Evolutionary conservation across 2,888 invertebrate genomes (phyloP), one percentile per base, ranked within the genome.

Genomic region (Emmelina monodactyla): DNA sequence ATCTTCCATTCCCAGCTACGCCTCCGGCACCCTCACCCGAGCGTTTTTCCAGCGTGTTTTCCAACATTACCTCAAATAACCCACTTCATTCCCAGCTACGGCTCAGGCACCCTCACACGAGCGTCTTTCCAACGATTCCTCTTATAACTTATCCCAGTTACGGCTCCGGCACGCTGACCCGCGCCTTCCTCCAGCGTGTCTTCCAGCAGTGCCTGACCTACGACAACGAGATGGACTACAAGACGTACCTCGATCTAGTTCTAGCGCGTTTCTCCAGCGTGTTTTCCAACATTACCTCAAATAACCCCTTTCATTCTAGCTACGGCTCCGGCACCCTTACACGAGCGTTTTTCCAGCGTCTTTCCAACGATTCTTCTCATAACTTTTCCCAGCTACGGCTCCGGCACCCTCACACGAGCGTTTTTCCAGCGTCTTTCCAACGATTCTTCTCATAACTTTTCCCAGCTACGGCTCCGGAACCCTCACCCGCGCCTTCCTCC

Each of bases 161-260:
- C 65, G 96, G 94, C 0, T 93, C 94, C 0, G 95, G 96, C 2
- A 94, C 94, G 0, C 68, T 97, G 7, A 97, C 97, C 0, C 85
- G 88, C 29, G 91, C 92, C 1, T 98, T 97, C 68, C 83, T 97
- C 2, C 92, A 94, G 52, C 83, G 96, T 22, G 92, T 97, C 0
- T 97, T 96, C 72, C 94, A 97, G 62, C 96, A 96, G 55, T 96
- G 94, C 54, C 83, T 96, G 2, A 97, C 97, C 0, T 97, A 95
- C 62, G 92, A 94, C 49, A 92, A 92, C 1, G 93, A 94, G 69
- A 94, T 94, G 92, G 97, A 98, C 71, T 98, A 97, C 75, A 97
- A 97, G 72, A 94, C 95, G 0, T 98, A 95, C 64, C 76, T 98
- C 14, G 96, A 97, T 62, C 88, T 98, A 62, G 94, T 96, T 0